These are phyloP conservation scores for Pipistrellus pipistrellus DNA, from an alignment of 2,797 vertebrate species.

Conservation along the genomic window DNA sequence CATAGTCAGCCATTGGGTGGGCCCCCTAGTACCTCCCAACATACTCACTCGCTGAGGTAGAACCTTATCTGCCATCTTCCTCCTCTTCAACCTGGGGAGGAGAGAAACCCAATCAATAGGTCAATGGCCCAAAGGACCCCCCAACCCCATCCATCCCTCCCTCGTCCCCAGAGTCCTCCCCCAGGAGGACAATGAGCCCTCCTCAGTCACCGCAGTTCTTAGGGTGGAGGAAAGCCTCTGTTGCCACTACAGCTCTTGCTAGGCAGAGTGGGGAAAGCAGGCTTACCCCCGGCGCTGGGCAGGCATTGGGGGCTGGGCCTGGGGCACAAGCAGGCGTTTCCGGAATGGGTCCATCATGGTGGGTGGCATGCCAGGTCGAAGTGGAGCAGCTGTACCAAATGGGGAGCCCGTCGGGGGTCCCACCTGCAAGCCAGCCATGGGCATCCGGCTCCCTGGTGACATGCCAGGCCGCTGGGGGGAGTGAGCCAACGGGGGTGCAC, in stretches of 20 bases:
- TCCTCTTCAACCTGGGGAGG: slow-evolving; percentile 93
- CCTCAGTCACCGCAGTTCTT: background rate
- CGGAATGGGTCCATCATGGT: slow-evolving; percentile 94
- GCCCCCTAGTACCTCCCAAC: background rate
- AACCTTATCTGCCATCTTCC: slow-evolving; percentile 99
- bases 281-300: slow-evolving; percentile 94
- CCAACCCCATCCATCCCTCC: too few relatives aligned
- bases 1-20: background rate
- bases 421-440: slow-evolving; percentile 92
- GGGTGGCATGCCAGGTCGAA: slow-evolving; percentile 95
- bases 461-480: slow-evolving; percentile 92
- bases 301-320: slow-evolving; percentile 91
- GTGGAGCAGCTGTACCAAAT: slow-evolving; percentile 91
- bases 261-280: background rate
- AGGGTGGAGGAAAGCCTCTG: background rate
- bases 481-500: background rate
- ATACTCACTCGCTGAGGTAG: slow-evolving; percentile 91
- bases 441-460: slow-evolving; percentile 91
- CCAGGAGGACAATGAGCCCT: background rate
- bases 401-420: slow-evolving; percentile 93
- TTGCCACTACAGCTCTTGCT: background rate
- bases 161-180: background rate
- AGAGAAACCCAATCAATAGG: slow-evolving; percentile 25
- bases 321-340: slow-evolving; percentile 95
- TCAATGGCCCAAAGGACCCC: background rate